Evolutionary conservation across 2,797 vertebrate species (phyloP), one percentile per base, ranked within the genome.

Genomic region (Perodicticus potto): DNA sequence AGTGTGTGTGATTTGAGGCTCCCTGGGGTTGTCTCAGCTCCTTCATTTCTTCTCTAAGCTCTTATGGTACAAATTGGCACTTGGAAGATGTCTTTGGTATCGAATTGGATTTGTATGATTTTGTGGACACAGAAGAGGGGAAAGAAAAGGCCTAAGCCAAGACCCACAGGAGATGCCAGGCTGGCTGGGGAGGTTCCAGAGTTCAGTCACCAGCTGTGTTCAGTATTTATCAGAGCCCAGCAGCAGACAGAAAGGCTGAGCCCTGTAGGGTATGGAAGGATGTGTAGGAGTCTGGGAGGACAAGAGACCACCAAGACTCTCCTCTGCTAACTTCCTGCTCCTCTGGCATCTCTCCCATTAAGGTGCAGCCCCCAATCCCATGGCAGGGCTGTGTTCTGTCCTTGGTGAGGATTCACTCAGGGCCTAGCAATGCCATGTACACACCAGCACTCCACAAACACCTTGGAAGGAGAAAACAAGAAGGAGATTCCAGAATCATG

Each of bases 41-140:
- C 57, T 63, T 63, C 57, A 19, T 8, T 17, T 57, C 57, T 29
- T 45, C 34, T 32, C 67, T 43, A 63, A 8, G 25, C 29, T 49
- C 32, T 6, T 32, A 13, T 14, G 43, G 72, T 8, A 43, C 12
- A 22, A 70, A 32, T 3, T 1, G 23, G 19, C 43, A 7, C 3
- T 13, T 1, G 10, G 63, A 63, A 57, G 20, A 43, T 4, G 8
- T 29, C 43, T 45, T 32, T 7, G 27, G 45, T 19, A 67, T 9
- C 17, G 22, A 49, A 37, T 0, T 8, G 20, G 22, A 67, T 20
- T 8, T 55, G 3, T 4, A 1, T 0, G 11, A 63, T 32, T 40
- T 40, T 8, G 5, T 5, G 27, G 45, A 32, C 11, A 16, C 6
- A 14, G 23, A 16, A n/a, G 32, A 55, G 14, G 17, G 7, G 22